A percentile compares a stretch with the other conserved stretches of the same genome.
phyloP scores from a whole-genome alignment of 1,140 invertebrate species.

The Cotesia vestalis region DNA sequence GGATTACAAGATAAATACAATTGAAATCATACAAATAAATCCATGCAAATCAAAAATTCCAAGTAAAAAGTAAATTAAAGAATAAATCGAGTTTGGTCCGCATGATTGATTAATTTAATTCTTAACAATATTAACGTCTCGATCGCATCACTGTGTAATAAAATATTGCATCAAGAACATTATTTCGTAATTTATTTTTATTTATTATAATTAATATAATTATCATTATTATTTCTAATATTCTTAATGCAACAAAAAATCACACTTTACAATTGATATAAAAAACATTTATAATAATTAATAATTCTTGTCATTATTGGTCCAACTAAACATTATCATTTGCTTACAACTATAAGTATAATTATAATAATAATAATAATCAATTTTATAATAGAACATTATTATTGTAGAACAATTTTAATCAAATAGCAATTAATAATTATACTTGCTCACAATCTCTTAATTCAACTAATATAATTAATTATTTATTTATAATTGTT shows the following conservation, averaged over 20 bases:
- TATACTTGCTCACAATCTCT: slow-evolving; percentile 40
- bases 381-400: slow-evolving; percentile 53
- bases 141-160: slow-evolving; percentile 51
- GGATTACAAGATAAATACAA: too few relatives aligned
- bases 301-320: too few relatives aligned
- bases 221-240: slow-evolving; percentile 2
- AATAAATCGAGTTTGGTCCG: slow-evolving; percentile 3
- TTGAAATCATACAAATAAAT: too few relatives aligned
- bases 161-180: slow-evolving; percentile 44
- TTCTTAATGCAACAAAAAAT: slow-evolving; percentile 48
- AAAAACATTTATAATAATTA: slow-evolving; percentile 36
- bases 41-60: too few relatives aligned
- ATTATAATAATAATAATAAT: slow-evolving; percentile 35
- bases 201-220: slow-evolving; percentile 3
- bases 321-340: too few relatives aligned
- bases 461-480: slow-evolving; percentile 21
- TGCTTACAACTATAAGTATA: background rate
- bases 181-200: background rate
- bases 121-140: slow-evolving; percentile 37
- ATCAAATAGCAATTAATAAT: slow-evolving; percentile 27
- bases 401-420: slow-evolving; percentile 52
- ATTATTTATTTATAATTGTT: slow-evolving; percentile 24
- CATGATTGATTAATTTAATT: slow-evolving; percentile 21
- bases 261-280: slow-evolving; percentile 40
- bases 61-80: too few relatives aligned